phyloP scores from a whole-genome alignment of 2,888 invertebrate genomes.

The Drosophila peninsularis region DNA sequence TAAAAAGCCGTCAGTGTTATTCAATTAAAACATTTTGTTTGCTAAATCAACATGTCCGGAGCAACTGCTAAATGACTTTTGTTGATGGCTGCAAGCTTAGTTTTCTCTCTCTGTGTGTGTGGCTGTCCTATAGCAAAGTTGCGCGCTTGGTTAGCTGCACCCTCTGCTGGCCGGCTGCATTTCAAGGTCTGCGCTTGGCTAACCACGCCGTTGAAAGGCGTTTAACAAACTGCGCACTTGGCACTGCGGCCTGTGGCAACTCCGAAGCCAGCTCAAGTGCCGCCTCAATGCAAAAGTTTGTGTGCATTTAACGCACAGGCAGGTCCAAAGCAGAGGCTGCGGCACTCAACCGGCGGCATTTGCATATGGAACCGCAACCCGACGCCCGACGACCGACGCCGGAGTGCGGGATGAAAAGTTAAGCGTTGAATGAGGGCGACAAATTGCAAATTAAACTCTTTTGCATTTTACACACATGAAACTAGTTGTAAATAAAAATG shows the following conservation, averaged over 20 bases:
- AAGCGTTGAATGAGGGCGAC: slow-evolving; percentile 79
- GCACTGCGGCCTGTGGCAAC: slow-evolving; percentile 51
- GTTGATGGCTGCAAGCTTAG: slow-evolving; percentile 57
- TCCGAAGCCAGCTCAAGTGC: slow-evolving; percentile 63
- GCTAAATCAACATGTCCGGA: slow-evolving; percentile 70
- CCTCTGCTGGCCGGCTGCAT: slow-evolving; percentile 33
- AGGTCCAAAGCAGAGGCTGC: slow-evolving; percentile 11
- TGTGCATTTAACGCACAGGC: slow-evolving; percentile 64
- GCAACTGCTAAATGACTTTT: slow-evolving; percentile 69
- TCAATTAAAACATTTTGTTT: slow-evolving; percentile 75
- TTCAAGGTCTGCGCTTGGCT: slow-evolving; percentile 76
- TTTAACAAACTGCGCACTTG: slow-evolving; percentile 77
- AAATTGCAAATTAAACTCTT: slow-evolving; percentile 81
- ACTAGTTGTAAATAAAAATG: slow-evolving; percentile 77
- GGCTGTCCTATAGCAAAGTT: slow-evolving; percentile 62
- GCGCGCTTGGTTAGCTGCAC: slow-evolving; percentile 55
- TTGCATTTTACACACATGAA: slow-evolving; percentile 72
- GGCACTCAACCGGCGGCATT: slow-evolving; percentile 61
- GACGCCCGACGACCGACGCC: slow-evolving; percentile 1
- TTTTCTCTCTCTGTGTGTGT: background rate
- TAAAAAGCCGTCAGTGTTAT: slow-evolving; percentile 47
- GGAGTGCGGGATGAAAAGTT: slow-evolving; percentile 64
- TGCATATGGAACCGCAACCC: slow-evolving; percentile 71
- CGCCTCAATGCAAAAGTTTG: slow-evolving; percentile 70
- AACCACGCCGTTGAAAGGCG: slow-evolving; percentile 78